Evolutionary conservation across 1,140 invertebrate genomes (phyloP), one percentile per base, ranked within the genome.

Genomic region (Argopecten irradians): DNA sequence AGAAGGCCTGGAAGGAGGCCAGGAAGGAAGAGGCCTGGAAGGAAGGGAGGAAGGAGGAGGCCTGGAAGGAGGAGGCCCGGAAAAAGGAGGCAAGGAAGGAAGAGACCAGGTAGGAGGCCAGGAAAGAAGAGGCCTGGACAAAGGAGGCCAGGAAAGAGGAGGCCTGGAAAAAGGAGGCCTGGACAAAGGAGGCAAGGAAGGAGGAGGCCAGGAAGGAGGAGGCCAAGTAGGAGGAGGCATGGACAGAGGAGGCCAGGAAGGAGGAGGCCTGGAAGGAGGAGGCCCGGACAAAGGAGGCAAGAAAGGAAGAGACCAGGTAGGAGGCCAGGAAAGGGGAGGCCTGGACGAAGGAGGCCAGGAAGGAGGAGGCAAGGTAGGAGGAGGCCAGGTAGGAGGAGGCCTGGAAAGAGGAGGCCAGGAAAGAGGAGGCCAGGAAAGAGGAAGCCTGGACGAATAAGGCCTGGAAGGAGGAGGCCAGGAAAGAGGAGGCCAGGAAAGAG

Each of bases 281-380:
- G 86, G 41, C 43, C 41, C 35, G 22, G 34, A 46, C 33, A 28
- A 41, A 46, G 55, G 28, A 55, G 43, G 43, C 84, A 82, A 84
- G 36, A 33, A 19, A 89, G 82, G 33, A 85, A 89, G 33, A 83
- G 43, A 36, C 82, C 84, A 34, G 83, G 28, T 16, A 43, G n/a
- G 35, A 43, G 36, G 36, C 86, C 32, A 83, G 34, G 83, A 84
- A 84, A 71, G 71, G 43, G 46, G 33, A n/a, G n/a, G n/a, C n/a
- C n/a, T n/a, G n/a, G n/a, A n/a, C n/a, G n/a, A n/a, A n/a, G n/a
- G n/a, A n/a, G n/a, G n/a, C n/a, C n/a, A n/a, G n/a, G n/a, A n/a
- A n/a, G n/a, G n/a, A n/a, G n/a, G n/a, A n/a, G n/a, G n/a, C n/a
- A n/a, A n/a, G n/a, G n/a, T n/a, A n/a, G n/a, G n/a, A n/a, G n/a